phyloP scores from a whole-genome alignment of 2,113 vertebrate species.

The Ancistrus triradiatus region DNA sequence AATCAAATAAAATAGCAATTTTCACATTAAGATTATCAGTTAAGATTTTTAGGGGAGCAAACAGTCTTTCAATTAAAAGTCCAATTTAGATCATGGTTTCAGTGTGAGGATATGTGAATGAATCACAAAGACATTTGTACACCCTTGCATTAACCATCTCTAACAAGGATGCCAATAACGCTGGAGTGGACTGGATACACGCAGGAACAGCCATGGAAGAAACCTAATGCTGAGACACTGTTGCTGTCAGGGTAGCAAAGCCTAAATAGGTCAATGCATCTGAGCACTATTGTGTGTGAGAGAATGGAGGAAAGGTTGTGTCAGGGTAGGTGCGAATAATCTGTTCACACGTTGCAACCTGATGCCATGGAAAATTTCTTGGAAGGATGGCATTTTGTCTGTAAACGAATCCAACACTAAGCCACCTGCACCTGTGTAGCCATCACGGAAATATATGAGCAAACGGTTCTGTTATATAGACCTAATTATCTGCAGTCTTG shows the following conservation, averaged over 20 bases:
- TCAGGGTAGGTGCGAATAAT: background rate
- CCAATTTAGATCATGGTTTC: too few relatives aligned
- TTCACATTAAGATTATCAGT: too few relatives aligned
- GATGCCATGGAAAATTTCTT: background rate
- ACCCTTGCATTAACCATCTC: too few relatives aligned
- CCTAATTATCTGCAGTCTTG: background rate
- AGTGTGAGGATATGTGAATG: too few relatives aligned
- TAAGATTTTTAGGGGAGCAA: too few relatives aligned
- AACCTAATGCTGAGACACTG: slow-evolving; percentile 14
- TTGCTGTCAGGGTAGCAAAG: slow-evolving; percentile 3
- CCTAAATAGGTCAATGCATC: slow-evolving; percentile 15
- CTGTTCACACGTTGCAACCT: slow-evolving; percentile 6
- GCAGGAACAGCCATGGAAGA: background rate
- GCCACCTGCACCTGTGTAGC: too few relatives aligned
- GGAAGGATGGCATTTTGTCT: background rate
- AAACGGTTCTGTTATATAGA: too few relatives aligned
- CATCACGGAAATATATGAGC: too few relatives aligned
- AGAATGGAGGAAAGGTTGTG: background rate
- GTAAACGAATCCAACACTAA: background rate
- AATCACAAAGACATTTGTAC: too few relatives aligned
- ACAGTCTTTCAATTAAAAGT: too few relatives aligned
- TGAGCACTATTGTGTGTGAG: background rate
- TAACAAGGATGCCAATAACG: too few relatives aligned
- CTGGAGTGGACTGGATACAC: background rate
- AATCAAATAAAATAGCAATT: too few relatives aligned